Percentiles rank a stretch among this genome's conserved stretches.
phyloP scores from a whole-genome alignment of 2,888 invertebrate genomes.

The Lacanobia oleracea region DNA sequence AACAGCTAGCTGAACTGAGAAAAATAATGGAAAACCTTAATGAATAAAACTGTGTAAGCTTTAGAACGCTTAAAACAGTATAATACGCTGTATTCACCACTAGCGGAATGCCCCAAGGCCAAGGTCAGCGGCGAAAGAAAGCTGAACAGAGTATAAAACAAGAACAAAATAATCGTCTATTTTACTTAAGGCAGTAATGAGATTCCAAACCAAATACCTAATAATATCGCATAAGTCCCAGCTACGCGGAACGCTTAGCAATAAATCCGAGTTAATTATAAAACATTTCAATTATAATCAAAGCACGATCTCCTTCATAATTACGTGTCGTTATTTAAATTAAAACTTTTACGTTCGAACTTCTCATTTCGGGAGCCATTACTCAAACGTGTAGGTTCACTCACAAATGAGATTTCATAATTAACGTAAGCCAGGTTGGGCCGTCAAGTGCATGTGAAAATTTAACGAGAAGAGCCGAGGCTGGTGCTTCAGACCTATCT shows the following conservation, averaged over 20 bases:
- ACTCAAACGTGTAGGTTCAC: slow-evolving; percentile 87
- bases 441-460: slow-evolving; percentile 90
- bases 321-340: slow-evolving; percentile 73
- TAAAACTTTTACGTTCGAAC: slow-evolving; percentile 82
- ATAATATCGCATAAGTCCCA: slow-evolving; percentile 7
- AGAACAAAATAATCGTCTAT: slow-evolving; percentile 18
- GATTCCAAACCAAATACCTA: slow-evolving; percentile 14
- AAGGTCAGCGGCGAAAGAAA: slow-evolving; percentile 31
- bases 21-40: not conserved
- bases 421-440: slow-evolving; percentile 88
- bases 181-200: slow-evolving; percentile 23
- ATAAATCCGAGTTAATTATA: slow-evolving; percentile 53
- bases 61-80: slow-evolving; percentile 14
- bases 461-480: slow-evolving; percentile 85
- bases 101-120: slow-evolving; percentile 21
- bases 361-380: slow-evolving; percentile 85
- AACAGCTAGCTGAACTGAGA: not conserved
- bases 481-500: slow-evolving; percentile 80
- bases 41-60: slow-evolving; percentile 6
- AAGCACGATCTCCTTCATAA: slow-evolving; percentile 57
- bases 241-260: slow-evolving; percentile 14
- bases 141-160: slow-evolving; percentile 2
- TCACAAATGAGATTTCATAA: slow-evolving; percentile 90
- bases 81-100: slow-evolving; percentile 14
- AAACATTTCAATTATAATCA: slow-evolving; percentile 56